Evolutionary conservation across 1,140 invertebrate species (phyloP).

Genomic region (Semibalanus balanoides): DNA sequence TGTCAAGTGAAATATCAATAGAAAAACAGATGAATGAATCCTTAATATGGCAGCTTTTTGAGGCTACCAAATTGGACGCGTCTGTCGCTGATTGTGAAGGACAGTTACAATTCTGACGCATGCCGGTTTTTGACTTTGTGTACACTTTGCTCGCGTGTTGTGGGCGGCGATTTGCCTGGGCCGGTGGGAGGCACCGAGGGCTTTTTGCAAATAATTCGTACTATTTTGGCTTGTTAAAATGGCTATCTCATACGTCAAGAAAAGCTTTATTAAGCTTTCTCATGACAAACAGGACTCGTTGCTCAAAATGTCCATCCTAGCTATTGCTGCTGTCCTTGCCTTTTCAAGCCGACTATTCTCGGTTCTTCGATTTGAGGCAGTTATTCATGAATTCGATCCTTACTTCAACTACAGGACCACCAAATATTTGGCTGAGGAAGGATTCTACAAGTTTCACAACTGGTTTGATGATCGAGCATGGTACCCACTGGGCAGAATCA

Average conservation of each 20-base stretch:
- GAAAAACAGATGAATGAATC: too few species aligned
- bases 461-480: slow-evolving; percentile 99
- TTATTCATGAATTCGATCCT: slow-evolving; percentile 98
- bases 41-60: not conserved
- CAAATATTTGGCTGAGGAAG: slow-evolving; percentile 82
- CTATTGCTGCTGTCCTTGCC: slow-evolving; percentile 78
- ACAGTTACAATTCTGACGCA: not conserved
- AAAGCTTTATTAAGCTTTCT: not conserved
- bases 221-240: not conserved
- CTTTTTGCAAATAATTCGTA: not conserved
- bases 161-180: too few species aligned
- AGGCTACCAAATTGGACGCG: not conserved
- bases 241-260: slow-evolving; percentile 37
- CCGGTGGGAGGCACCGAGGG: too few species aligned
- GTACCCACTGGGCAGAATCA: slow-evolving; percentile 94
- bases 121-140: not conserved
- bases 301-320: slow-evolving; percentile 77
- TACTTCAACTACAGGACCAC: slow-evolving; percentile 98
- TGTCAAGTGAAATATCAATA: too few species aligned
- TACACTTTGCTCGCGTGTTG: not conserved
- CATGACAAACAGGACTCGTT: slow-evolving; percentile 85
- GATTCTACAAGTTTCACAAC: slow-evolving; percentile 95
- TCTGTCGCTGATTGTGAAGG: not conserved
- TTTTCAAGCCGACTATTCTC: slow-evolving; percentile 91
- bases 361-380: slow-evolving; percentile 91